Evolutionary conservation across 2,888 invertebrate genomes (phyloP), one percentile per base, ranked within the genome.

Genomic region (Diaphora mendica): DNA sequence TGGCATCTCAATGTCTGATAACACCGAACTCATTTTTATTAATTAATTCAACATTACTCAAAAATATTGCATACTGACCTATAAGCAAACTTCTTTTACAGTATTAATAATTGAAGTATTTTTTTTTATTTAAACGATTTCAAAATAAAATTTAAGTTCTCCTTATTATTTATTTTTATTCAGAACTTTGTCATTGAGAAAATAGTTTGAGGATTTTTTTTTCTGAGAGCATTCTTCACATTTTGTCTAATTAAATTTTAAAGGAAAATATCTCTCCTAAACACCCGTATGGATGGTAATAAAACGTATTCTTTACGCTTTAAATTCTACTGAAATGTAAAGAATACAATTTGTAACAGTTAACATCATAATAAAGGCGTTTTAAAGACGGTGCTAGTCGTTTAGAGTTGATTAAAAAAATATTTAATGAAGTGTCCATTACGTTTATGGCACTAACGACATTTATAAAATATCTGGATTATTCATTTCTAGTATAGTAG

Each of bases 1-100:
- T 92, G 93, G 93, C 93, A 93, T 90, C 91, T 88, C 88, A 85
- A 78, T 72, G 65, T 74, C 73, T 73, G 72, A 65, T 66, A 71
- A 72, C 85, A 82, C 79, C 78, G 75, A 84, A 81, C 75, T 77
- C 23, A 48, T 62, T 42, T 30, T 64, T 44, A 13, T 68, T 15
- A 20, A 30, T 55, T 35, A 26, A 69, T 44, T n/a, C n/a, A 42
- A 48, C 1, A 35, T 35, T 59, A 20, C 17, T 48, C 7, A 62
- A 48, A n/a, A 64, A 69, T 51, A 64, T 69, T 72, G 64, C 59
- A 68, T n/a, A 9, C 20, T 44, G 9, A n/a, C 23, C 35, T 15
- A n/a, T 59, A 48, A 68, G 59, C 20, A 42, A 1, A 20, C 9
- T 51, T 5, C 8, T 51, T 23, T 23, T 51, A 51, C 23, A 23